Evolutionary conservation across 1,140 invertebrate genomes (phyloP).

Genomic region (Diorhabda carinulata): DNA sequence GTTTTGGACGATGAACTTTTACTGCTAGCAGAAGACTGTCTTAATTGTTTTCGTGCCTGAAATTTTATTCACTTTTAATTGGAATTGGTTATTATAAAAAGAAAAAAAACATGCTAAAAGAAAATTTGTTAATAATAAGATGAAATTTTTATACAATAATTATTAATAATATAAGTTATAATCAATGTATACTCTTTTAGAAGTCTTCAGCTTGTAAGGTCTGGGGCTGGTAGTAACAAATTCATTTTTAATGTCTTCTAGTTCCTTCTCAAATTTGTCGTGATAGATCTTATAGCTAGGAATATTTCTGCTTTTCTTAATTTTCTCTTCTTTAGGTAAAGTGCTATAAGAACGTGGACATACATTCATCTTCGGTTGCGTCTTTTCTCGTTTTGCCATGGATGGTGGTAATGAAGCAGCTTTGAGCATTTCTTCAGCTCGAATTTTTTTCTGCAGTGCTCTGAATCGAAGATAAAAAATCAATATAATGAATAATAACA

Average conservation of each 20-base stretch:
- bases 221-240: conserved; percentile 55
- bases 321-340: conserved; percentile 21
- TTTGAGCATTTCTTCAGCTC: conserved; percentile 64
- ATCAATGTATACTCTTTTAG: conserved; percentile 40
- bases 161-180: neutral
- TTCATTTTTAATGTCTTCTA: conserved; percentile 48
- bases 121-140: too few relatives aligned
- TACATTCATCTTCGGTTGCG: conserved; percentile 39
- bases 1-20: conserved; percentile 36
- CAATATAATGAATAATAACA: too few relatives aligned
- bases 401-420: conserved; percentile 63
- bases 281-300: conserved; percentile 33
- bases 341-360: conserved; percentile 43
- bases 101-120: too few relatives aligned
- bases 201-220: conserved; percentile 51
- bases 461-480: conserved; percentile 42
- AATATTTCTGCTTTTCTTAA: conserved; percentile 27
- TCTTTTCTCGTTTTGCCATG: conserved; percentile 61
- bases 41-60: conserved; percentile 26
- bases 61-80: conserved; percentile 11
- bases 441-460: conserved; percentile 61
- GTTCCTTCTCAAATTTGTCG: conserved; percentile 42
- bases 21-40: conserved; percentile 38
- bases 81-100: neutral
- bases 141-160: too few relatives aligned